Evolutionary conservation across 2,797 vertebrate species (phyloP).

Genomic region (Pipistrellus pipistrellus): DNA sequence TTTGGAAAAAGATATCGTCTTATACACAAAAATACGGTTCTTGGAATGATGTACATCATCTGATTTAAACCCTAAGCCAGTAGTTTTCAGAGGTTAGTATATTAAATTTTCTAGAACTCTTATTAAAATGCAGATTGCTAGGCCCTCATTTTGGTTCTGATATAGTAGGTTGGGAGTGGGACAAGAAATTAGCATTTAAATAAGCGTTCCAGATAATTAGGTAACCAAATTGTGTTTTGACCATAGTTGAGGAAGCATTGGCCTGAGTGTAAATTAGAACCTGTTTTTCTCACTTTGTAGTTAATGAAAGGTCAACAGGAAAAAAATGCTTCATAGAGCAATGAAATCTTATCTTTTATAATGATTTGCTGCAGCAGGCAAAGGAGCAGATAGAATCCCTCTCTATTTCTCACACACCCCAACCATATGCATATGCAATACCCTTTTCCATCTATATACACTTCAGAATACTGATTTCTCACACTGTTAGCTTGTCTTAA

Average conservation of each 20-base stretch:
- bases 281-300: background rate
- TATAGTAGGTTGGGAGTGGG: background rate
- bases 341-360: background rate
- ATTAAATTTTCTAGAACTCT: slow-evolving; percentile 21
- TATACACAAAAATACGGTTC: background rate
- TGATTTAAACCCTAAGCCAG: slow-evolving; percentile 8
- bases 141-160: slow-evolving; percentile 20
- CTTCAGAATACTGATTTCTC: background rate
- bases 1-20: too few species aligned
- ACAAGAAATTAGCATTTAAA: slow-evolving; percentile 30
- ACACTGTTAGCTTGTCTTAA: background rate
- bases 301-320: background rate
- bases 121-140: slow-evolving; percentile 30
- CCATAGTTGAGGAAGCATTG: background rate
- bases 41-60: background rate
- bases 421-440: background rate
- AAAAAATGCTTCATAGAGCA: background rate
- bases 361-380: background rate
- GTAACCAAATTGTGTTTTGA: background rate
- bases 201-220: slow-evolving; percentile 17
- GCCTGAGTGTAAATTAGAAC: background rate
- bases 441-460: background rate
- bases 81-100: slow-evolving; percentile 37
- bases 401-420: background rate
- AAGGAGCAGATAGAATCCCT: background rate